Evolutionary conservation across 1,140 invertebrate genomes (phyloP), one percentile per base, ranked within the genome.

Genomic region (Papilio glaucus): DNA sequence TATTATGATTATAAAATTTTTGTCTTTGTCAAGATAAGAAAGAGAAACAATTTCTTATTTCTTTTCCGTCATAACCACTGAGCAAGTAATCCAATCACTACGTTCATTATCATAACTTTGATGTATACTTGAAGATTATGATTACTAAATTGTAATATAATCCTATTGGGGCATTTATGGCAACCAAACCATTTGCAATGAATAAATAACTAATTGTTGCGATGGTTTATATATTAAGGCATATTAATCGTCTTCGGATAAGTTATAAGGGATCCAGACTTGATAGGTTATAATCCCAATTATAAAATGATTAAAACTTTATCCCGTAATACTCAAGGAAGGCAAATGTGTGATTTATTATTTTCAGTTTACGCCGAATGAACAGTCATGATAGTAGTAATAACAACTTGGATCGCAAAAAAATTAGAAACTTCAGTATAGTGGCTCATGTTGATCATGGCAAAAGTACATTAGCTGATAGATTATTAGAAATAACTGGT

Each of bases 391-490:
- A 85, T 21, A 65, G 68, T 18, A 39, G 68, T 39, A 67, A 73
- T 9, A 80, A 81, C 9, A 65, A 65, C 12, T 57, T 81, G 33
- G 84, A 86, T 60, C 77, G 84, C 13, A 82, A 97, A 73, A 95
- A 95, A 74, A 98, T 99, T 38, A 93, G 98, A 45, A 99, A 99
- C 90, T 99, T 99, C 85, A 97, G 98, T 91, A 99, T 99, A 77
- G 98, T 99, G 73, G 99, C 99, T 39, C 99, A 99, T 93, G 97
- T 99, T 13, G 99, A 99, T 92, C 98, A 99, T 95, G 99, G 98
- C 0, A 99, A 99, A 93, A 98, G 97, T 87, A 99, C 98, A 7
- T 90, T 99, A 73, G 98, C 98, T 0, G 99, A 99, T 92, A 93
- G 98, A 72, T 89, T 99, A 5, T 86, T 99, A 13, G 98, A 99